Percentiles rank a stretch among this genome's conserved stretches.
phyloP scores from a whole-genome alignment of 2,113 vertebrate species.

The Dendrocopos noguchii region DNA sequence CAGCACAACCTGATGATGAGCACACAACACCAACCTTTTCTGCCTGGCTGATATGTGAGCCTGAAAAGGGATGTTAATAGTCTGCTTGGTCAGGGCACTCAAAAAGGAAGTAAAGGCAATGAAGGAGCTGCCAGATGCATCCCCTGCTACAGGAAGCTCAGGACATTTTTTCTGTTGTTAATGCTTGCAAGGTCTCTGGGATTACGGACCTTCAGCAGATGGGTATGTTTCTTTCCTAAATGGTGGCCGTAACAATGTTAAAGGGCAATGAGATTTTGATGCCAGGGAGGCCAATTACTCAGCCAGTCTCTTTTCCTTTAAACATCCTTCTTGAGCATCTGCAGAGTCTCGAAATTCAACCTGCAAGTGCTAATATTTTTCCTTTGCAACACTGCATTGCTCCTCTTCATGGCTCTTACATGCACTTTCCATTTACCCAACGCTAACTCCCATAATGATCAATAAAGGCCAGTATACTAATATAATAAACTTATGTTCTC shows the following conservation, averaged over 20 bases:
- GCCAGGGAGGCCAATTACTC: not conserved
- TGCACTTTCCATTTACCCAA: not conserved
- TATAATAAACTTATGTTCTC: constrained; percentile 13
- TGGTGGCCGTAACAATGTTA: not conserved
- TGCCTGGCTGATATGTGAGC: not conserved
- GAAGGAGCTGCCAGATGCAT: not conserved
- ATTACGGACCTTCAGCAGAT: not conserved
- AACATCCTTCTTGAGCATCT: not conserved
- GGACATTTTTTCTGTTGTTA: not conserved
- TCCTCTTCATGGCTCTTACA: constrained; percentile 24
- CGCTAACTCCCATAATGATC: not conserved
- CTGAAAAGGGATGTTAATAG: not conserved
- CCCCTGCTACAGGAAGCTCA: not conserved
- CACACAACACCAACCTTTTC: not conserved
- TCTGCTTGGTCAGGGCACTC: not conserved
- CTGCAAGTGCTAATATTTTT: not conserved
- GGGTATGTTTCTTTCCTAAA: not conserved
- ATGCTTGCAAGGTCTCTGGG: not conserved
- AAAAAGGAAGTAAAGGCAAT: not conserved
- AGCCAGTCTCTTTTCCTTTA: not conserved
- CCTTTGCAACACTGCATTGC: not conserved
- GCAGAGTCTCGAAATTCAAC: not conserved
- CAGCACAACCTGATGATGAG: not conserved
- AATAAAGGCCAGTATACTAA: not conserved
- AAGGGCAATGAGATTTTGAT: not conserved